Percentiles rank a stretch among this genome's conserved stretches.
These are phyloP conservation scores for Mimas tiliae DNA, from an alignment of 2,888 invertebrate genomes.

Conservation along the genomic window DNA sequence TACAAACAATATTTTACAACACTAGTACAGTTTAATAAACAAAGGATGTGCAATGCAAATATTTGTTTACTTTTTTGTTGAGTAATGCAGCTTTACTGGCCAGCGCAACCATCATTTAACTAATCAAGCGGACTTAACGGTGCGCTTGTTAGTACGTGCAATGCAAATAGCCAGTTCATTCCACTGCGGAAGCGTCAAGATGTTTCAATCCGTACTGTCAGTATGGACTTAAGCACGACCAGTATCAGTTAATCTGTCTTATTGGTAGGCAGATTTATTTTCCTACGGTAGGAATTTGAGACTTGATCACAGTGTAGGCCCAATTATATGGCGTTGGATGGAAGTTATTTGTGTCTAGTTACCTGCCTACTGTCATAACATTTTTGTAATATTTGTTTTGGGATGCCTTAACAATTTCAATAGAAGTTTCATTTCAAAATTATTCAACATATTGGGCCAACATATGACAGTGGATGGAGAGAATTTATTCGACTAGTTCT, in stretches of 20 bases:
- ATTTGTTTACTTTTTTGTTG: conserved; percentile 1
- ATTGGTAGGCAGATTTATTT: background rate
- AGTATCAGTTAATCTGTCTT: background rate
- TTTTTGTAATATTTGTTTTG: too few species aligned
- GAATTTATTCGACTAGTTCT: too few species aligned
- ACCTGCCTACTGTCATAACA: too few species aligned
- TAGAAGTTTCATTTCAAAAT: too few species aligned
- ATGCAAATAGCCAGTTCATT: conserved; percentile 17
- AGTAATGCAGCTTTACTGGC: background rate
- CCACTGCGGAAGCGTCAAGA: conserved; percentile 17
- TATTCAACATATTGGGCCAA: too few species aligned
- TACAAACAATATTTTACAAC: conserved; percentile 13
- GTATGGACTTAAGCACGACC: background rate
- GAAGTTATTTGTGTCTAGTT: too few species aligned
- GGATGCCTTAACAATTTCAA: too few species aligned
- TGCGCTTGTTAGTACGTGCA: conserved; percentile 8
- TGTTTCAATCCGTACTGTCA: conserved; percentile 15
- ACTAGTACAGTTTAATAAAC: conserved; percentile 2
- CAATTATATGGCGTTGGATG: too few species aligned
- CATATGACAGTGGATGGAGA: too few species aligned
- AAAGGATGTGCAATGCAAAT: conserved; percentile 16
- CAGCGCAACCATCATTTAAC: conserved; percentile 10
- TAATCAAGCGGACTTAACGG: conserved; percentile 19
- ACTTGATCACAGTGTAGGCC: too few species aligned
- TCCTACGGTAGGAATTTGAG: background rate